Evolutionary conservation across 2,113 vertebrate species (phyloP), one percentile per base, ranked within the genome.

Genomic region (Pelvicachromis taeniatus): DNA sequence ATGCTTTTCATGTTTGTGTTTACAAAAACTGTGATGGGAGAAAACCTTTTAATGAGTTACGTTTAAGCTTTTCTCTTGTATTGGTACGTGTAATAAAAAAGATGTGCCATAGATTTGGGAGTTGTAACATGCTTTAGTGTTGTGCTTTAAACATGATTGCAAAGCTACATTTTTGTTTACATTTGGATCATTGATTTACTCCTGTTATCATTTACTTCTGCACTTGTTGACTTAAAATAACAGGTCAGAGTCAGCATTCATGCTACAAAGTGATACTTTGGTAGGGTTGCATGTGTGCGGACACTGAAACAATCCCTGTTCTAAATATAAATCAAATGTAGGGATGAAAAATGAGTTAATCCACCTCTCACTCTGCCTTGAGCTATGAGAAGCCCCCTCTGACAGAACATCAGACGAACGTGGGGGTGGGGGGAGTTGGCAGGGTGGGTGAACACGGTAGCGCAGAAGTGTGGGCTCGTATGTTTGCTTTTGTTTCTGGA

Each of bases 331-430:
- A 84, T 70, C 78, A 38, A 87, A 87, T 40, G 35, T 23, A 45
- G 78, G 54, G 82, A 88, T 87, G 81, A 87, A 84, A 85, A 91
- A 86, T 80, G 19, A 70, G 88, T 88, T 90, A 88, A 92, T 93
- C 86, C 81, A 16, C 54, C 33, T n/a, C 3, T 87, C 84, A 55
- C 77, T 75, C 85, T 70, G 80, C 78, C 63, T 31, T 90, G 84
- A 93, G 88, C 86, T 89, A 17, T 19, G 65, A 82, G 84, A 92
- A 91, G 78, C 89, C 54, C 35, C 77, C 59, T 75, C 82, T 88
- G 86, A 92, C 88, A 85, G 91, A 86, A 82, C 88, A 86, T 91
- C 86, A 88, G 55, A 92, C 31, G 14, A 53, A 21, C 10, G 10
- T 3, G 17, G 17, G 59, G 31, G 31, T 0, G 42, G 1, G 31